Percentiles rank a stretch among this genome's conserved stretches.
Evolutionary conservation across 2,888 invertebrate genomes (phyloP).

Genomic region (Cheiracanthium punctorium): DNA sequence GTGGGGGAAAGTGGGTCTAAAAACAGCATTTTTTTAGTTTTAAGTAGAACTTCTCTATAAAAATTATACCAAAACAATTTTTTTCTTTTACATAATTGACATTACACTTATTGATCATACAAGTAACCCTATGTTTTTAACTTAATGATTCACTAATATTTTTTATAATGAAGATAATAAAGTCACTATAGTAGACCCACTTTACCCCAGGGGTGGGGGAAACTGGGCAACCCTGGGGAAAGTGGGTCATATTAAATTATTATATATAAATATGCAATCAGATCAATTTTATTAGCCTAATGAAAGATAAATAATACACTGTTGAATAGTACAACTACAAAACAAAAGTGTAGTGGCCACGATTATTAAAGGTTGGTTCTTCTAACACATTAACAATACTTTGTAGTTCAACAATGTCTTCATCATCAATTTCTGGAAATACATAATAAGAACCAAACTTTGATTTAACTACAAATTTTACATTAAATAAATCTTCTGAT

Average conservation of each 20-base stretch:
- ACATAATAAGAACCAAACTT: background rate
- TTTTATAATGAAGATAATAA: background rate
- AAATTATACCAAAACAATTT: no score
- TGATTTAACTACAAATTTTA: background rate
- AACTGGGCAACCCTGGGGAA: background rate
- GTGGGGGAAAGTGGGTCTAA: background rate
- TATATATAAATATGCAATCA: background rate
- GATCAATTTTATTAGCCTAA: background rate
- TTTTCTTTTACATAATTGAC: no score
- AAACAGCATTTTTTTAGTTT: background rate
- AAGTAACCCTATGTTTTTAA: background rate
- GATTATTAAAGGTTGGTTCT: background rate
- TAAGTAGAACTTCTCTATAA: background rate
- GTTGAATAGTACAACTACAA: no score
- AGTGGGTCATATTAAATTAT: background rate
- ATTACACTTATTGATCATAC: background rate
- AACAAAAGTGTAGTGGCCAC: background rate
- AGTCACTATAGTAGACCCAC: background rate
- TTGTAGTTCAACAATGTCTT: background rate
- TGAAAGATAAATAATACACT: no score
- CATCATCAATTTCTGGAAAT: background rate
- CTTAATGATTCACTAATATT: background rate
- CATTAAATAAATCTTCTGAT: background rate
- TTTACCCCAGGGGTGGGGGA: background rate
- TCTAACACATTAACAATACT: background rate